Conservation (phyloP, 2,113 vertebrate genomes). For the Pogonocichla stellata region DNA sequence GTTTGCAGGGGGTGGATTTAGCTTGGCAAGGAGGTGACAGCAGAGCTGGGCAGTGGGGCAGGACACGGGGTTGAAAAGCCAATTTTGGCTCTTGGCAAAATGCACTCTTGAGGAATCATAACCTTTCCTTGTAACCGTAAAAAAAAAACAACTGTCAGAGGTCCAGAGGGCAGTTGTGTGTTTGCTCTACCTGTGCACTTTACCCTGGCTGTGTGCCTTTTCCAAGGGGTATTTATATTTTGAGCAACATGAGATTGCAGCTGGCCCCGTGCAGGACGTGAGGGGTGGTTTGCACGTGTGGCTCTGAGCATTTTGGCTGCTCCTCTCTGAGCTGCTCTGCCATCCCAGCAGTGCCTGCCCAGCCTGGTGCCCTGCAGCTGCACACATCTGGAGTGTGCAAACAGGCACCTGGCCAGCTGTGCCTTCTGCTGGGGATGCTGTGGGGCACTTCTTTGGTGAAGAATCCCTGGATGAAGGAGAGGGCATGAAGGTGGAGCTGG, state of each 20-base stretch:
- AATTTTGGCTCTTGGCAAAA: neutral
- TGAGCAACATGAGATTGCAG: neutral
- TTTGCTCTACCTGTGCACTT: conserved; percentile 29
- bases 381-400: neutral
- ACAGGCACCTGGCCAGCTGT: neutral
- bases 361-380: neutral
- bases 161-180: neutral
- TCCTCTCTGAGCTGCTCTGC: neutral
- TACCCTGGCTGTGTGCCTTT: neutral
- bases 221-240: neutral
- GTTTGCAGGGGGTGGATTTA: neutral
- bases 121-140: accelerated
- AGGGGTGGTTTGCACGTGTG: neutral
- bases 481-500: accelerated
- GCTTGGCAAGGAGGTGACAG: neutral
- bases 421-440: accelerated
- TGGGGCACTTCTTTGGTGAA: accelerated
- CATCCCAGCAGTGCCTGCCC: neutral
- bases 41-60: neutral
- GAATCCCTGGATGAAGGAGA: neutral
- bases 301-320: neutral
- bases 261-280: neutral
- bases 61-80: neutral
- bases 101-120: neutral
- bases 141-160: neutral